Percentiles rank a stretch among this genome's conserved stretches.
phyloP scores from a whole-genome alignment of 2,797 vertebrate species.

The Semaprochilodus insignis region DNA sequence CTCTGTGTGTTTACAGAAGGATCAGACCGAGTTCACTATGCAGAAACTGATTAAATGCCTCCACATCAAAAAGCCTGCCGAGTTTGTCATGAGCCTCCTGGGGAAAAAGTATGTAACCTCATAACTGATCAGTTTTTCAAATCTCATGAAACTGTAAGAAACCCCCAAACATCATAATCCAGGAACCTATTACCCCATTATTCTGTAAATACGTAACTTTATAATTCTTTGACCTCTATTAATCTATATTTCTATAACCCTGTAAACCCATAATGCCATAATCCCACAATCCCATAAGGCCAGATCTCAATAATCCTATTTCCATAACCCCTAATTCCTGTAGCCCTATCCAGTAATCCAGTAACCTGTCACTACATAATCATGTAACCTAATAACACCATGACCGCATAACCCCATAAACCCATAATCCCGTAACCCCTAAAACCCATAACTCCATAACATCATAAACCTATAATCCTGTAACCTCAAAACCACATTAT shows the following conservation, averaged over 20 bases:
- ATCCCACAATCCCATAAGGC: neutral
- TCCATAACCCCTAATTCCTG: neutral
- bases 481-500: neutral
- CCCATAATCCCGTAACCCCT: neutral
- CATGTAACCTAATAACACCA: neutral
- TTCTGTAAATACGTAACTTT: too few species aligned
- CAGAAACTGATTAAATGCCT: slow-evolving; percentile 86
- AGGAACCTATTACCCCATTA: neutral
- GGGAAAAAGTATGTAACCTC: slow-evolving; percentile 79
- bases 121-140: too few species aligned
- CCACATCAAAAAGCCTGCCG: slow-evolving; percentile 86
- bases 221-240: too few species aligned
- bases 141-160: too few species aligned
- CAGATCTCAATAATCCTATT: neutral
- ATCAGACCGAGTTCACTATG: slow-evolving; percentile 79
- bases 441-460: too few species aligned
- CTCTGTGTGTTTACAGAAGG: too few species aligned
- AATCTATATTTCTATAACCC: neutral
- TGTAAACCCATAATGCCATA: neutral
- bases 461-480: neutral
- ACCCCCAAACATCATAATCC: neutral
- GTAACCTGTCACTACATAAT: neutral
- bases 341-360: neutral
- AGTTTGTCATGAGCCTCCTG: slow-evolving; percentile 85
- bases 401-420: neutral